Conservation (phyloP, 2,113 vertebrate genomes). For the Hemiprocne comata region DNA sequence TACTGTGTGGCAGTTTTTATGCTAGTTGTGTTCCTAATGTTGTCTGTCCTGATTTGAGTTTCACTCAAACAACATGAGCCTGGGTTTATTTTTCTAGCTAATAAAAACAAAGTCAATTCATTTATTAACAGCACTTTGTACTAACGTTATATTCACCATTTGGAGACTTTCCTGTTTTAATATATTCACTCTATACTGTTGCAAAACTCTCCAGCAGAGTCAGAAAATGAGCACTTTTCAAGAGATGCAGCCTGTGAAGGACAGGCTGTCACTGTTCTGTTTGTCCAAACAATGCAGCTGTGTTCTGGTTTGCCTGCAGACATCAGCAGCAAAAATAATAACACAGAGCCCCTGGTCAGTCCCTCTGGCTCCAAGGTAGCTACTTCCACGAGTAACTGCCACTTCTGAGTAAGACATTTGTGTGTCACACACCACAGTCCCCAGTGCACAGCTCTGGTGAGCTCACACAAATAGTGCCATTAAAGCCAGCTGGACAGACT, state of each 20-base stretch:
- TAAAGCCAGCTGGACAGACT: neutral
- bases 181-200: neutral
- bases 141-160: neutral
- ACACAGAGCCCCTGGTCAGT: neutral
- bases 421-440: neutral
- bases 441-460: neutral
- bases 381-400: neutral
- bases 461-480: neutral
- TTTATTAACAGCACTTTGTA: constrained; percentile 9
- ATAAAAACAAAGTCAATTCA: constrained; percentile 37
- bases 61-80: neutral
- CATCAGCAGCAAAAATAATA: neutral
- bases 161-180: neutral
- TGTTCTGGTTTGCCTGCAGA: neutral
- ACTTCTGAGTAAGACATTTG: rapidly evolving
- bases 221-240: neutral
- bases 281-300: neutral
- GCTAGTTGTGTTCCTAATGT: neutral
- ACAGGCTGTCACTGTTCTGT: neutral
- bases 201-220: neutral
- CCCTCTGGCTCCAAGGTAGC: neutral
- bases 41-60: neutral
- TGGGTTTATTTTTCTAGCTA: constrained; percentile 44
- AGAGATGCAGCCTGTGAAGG: neutral
- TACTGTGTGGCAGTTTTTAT: constrained; percentile 49